Conservation (phyloP, 2,113 vertebrate genomes). For the Sturnira hondurensis region DNA sequence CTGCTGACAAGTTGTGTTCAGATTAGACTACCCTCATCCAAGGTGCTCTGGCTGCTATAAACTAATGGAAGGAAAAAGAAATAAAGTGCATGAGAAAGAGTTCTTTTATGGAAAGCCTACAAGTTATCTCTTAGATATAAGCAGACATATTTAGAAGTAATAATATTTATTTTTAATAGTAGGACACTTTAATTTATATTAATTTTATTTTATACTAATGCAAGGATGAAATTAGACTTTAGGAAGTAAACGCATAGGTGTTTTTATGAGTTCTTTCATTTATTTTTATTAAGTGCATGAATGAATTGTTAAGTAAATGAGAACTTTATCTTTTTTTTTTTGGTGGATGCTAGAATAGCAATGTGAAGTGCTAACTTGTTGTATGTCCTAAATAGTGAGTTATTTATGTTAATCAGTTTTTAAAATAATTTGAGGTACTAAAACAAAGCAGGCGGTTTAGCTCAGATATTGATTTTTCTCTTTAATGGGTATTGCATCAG, state of each 20-base stretch:
- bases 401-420: constrained; percentile 56
- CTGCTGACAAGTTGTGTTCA: constrained; percentile 38
- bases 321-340: background rate
- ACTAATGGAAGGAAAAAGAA: constrained; percentile 51
- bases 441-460: constrained; percentile 43
- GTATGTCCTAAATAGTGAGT: constrained; percentile 30
- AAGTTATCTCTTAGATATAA: background rate
- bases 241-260: background rate
- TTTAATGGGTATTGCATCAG: constrained; percentile 34
- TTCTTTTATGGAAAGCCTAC: background rate
- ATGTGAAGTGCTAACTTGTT: constrained; percentile 7
- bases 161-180: constrained; percentile 18
- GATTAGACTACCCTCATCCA: constrained; percentile 28
- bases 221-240: background rate
- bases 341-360: background rate
- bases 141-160: constrained; percentile 19
- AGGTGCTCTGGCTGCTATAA: background rate
- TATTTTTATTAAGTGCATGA: constrained; percentile 36
- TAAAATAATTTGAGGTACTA: constrained; percentile 60
- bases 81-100: background rate
- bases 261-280: background rate
- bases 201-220: background rate
- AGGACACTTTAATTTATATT: constrained; percentile 25
- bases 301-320: background rate
- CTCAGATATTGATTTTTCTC: constrained; percentile 71